Evolutionary conservation across 2,888 invertebrate genomes (phyloP).

Genomic region (Drosophila rubida): DNA sequence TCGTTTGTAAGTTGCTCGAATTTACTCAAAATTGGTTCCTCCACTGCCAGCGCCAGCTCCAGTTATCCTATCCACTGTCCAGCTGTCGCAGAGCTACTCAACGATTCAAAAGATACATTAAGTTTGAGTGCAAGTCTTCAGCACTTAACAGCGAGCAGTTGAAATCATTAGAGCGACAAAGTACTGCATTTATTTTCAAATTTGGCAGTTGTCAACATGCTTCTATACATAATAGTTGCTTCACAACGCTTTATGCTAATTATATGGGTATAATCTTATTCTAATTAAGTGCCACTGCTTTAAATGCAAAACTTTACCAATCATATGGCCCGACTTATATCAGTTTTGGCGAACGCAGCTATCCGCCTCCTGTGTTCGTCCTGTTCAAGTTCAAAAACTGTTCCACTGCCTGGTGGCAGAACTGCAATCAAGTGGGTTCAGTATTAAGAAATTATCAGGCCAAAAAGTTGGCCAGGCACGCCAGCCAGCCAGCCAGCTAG

Average conservation of each 20-base stretch:
- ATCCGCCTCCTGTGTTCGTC: not conserved
- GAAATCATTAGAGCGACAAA: not conserved
- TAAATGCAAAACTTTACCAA: constrained; percentile 3
- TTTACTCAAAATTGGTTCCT: constrained; percentile 24
- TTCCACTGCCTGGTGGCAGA: constrained; percentile 5
- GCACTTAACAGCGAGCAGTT: not conserved
- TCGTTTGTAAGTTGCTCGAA: constrained; percentile 16
- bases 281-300: constrained; percentile 3
- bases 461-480: constrained; percentile 51
- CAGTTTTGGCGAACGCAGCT: constrained; percentile 23
- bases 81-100: not conserved
- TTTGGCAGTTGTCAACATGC: not conserved
- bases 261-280: not conserved
- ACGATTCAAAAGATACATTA: not conserved
- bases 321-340: constrained; percentile 14
- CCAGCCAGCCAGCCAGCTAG: constrained; percentile 1
- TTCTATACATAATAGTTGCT: not conserved
- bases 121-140: not conserved
- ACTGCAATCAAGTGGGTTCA: constrained; percentile 37
- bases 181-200: not conserved
- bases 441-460: constrained; percentile 69
- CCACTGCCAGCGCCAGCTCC: constrained; percentile 22
- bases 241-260: not conserved
- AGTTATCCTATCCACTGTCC: constrained; percentile 21
- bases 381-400: constrained; percentile 13